Evolutionary conservation across 1,140 invertebrate species (phyloP).

Genomic region (Leguminivora glycinivorella): DNA sequence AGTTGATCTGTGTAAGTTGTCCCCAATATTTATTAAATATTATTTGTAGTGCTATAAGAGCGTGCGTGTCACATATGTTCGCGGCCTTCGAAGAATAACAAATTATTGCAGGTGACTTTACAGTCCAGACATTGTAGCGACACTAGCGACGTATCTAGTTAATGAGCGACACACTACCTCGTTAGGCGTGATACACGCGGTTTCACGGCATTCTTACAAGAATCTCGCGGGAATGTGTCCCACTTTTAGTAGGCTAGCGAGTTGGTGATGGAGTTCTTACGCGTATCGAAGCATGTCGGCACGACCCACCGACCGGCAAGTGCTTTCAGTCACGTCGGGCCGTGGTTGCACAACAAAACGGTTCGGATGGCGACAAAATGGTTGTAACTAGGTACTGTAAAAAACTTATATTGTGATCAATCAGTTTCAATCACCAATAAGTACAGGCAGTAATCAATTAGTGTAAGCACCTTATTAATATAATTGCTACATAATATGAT

Average conservation of each 20-base stretch:
- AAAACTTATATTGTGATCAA: background rate
- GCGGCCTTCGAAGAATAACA: no score
- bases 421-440: background rate
- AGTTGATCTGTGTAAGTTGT: no score
- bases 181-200: background rate
- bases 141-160: background rate
- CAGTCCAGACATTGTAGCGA: background rate
- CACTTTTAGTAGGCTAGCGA: slow-evolving; percentile 13
- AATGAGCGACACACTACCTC: background rate
- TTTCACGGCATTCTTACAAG: background rate
- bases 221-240: background rate
- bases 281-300: slow-evolving; percentile 52
- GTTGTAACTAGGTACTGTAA: slow-evolving; percentile 30
- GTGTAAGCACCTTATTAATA: background rate
- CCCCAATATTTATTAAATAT: no score
- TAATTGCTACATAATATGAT: background rate
- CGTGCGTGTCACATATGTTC: no score
- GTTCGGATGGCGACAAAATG: slow-evolving; percentile 38
- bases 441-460: background rate
- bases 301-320: slow-evolving; percentile 48
- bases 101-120: no score
- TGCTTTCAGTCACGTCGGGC: slow-evolving; percentile 57
- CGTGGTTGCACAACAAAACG: slow-evolving; percentile 43
- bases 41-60: no score
- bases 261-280: slow-evolving; percentile 33